These are phyloP conservation scores for Bombus pyrosoma DNA, from an alignment of 1,140 invertebrate species.

Conservation along the genomic window DNA sequence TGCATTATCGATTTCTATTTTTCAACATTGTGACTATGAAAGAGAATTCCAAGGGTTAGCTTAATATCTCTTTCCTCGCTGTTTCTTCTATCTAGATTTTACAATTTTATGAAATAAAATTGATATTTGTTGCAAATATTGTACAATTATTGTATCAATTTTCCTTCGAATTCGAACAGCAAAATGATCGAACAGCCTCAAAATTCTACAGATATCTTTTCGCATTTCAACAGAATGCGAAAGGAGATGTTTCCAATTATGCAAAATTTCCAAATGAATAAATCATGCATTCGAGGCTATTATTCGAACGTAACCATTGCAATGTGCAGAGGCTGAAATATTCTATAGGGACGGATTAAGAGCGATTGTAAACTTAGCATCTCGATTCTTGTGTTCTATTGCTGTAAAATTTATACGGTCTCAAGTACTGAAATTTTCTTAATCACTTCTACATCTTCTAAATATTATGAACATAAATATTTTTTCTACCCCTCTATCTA, in stretches of 20 bases:
- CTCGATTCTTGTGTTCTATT: neutral
- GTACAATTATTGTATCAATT: neutral
- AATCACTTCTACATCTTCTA: neutral
- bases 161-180: neutral
- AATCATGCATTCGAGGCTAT: neutral
- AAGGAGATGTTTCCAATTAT: neutral
- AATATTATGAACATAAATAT: neutral
- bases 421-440: neutral
- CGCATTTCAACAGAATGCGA: neutral
- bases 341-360: neutral
- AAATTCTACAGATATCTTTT: neutral
- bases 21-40: too few relatives aligned
- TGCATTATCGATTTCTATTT: too few relatives aligned
- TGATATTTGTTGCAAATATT: neutral
- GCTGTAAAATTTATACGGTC: neutral
- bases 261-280: neutral
- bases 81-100: neutral
- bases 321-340: neutral
- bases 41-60: neutral
- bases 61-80: neutral
- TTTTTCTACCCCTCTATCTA: neutral
- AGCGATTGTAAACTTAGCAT: neutral
- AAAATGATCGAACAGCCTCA: neutral
- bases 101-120: neutral
- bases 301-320: neutral